A percentile compares a stretch with the other conserved stretches of the same genome.
Conservation (phyloP, 2,113 vertebrate species). For the Otolemur garnettii region DNA sequence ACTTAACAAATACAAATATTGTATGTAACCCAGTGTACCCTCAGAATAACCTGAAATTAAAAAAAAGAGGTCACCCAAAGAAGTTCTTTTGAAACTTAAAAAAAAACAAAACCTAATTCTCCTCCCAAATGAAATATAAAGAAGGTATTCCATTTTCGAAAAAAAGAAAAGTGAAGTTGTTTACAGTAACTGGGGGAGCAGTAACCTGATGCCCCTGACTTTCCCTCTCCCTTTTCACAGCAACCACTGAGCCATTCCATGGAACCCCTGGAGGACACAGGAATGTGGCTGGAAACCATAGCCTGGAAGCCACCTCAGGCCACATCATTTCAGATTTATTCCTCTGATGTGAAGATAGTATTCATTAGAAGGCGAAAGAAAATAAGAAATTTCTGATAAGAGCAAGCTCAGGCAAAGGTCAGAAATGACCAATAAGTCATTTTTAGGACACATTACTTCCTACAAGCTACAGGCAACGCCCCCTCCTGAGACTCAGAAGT, state of each 20-base stretch:
- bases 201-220: background rate
- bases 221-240: background rate
- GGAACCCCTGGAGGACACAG: background rate
- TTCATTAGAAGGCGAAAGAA: background rate
- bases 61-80: background rate
- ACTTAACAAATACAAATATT: too few species aligned
- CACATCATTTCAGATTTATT: background rate
- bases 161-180: background rate
- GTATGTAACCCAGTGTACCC: too few species aligned
- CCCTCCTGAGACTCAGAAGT: background rate
- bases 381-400: background rate
- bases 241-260: background rate
- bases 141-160: background rate
- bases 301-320: background rate
- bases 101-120: background rate
- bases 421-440: background rate
- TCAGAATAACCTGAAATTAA: too few species aligned
- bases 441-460: background rate
- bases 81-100: background rate
- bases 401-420: background rate
- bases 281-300: background rate
- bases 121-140: background rate
- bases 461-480: background rate
- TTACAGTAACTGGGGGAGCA: background rate
- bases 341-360: background rate